These are phyloP conservation scores for Halichoeres trimaculatus DNA, from an alignment of 2,113 vertebrate species.

Conservation along the genomic window DNA sequence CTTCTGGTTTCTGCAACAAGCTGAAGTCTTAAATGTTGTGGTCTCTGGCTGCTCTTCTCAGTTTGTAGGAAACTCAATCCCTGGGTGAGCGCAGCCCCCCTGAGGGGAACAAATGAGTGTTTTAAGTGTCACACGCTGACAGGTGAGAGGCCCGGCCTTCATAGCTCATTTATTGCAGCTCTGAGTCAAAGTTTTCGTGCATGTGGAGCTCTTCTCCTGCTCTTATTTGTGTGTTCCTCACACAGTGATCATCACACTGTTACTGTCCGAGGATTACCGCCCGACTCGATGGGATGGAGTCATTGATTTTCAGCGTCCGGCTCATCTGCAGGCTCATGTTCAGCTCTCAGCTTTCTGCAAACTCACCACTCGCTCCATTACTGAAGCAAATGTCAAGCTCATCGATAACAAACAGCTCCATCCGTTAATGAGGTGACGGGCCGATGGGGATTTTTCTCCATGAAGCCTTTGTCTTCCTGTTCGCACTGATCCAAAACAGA, in stretches of 20 bases:
- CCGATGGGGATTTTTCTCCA: slow-evolving; percentile 2
- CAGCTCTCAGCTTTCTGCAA: slow-evolving; percentile 48
- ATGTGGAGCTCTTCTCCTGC: slow-evolving; percentile 21
- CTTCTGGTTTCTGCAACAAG: slow-evolving; percentile 1
- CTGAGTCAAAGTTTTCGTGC: slow-evolving; percentile 66
- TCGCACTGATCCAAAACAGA: slow-evolving; percentile 42
- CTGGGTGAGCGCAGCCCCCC: slow-evolving; percentile 48
- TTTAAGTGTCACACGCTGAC: slow-evolving; percentile 78
- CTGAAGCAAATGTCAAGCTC: slow-evolving; percentile 52
- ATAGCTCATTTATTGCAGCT: slow-evolving; percentile 75
- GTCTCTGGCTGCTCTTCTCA: too few relatives aligned
- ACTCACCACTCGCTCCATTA: slow-evolving; percentile 63
- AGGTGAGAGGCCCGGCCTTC: slow-evolving; percentile 73
- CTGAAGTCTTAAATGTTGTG: background rate
- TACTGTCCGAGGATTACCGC: slow-evolving; percentile 39
- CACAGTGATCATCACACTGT: slow-evolving; percentile 16
- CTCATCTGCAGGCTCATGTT: slow-evolving; percentile 9
- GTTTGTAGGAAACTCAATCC: slow-evolving; percentile 73
- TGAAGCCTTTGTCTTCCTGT: slow-evolving; percentile 9
- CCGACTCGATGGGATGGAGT: slow-evolving; percentile 21
- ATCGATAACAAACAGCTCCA: slow-evolving; percentile 59
- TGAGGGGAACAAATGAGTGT: slow-evolving; percentile 58
- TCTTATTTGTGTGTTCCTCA: slow-evolving; percentile 6
- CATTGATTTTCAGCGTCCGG: slow-evolving; percentile 53
- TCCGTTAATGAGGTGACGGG: slow-evolving; percentile 36